Base-by-base conservation (phyloP, 2,113 vertebrate species). In the Chlorodrepanis virens region DNA sequence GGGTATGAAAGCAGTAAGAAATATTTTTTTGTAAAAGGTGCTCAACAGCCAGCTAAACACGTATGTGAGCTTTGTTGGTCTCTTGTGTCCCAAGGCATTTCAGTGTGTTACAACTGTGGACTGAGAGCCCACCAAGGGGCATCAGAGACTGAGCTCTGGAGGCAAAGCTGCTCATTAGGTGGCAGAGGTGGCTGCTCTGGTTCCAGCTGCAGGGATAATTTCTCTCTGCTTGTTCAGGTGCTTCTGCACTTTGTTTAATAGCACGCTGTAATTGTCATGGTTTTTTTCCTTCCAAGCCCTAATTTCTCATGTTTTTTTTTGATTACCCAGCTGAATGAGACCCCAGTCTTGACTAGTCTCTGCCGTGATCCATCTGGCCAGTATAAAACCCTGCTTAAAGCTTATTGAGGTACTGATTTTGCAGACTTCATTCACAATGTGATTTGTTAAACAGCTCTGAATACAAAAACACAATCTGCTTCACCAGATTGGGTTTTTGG, bases 401-500 rank as follows among this genome's bases (percentile, higher is more conserved):
- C 37, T 91, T 94, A 61, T 61, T 3, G 40, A 83, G 70, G 45
- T 93, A 77, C 57, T 84, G 53, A 83, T 93, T 95, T 91, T 96
- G 24, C 75, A 87, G 54, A 47, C 87, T 85, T 1, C 5, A 57
- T 85, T 85, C 84, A 87, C 69, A 94, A 1, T 57, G 50, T 49
- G 6, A 11, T 65, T 94, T 96, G 74, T 83, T 90, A 93, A 93
- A 93, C 76, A 87, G 39, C 65, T 81, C 56, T 45, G 37, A 89
- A 85, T 63, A 65, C 33, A 87, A 79, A 97, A 82, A 4, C 74
- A 89, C 81, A 95, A 87, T 93, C 87, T 96, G 74, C 70, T 95
- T 31, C 37, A 68, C 50, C 88, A 90, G 72, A 84, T 7, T 95
- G 72, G 6, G 14, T 53, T 92, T 86, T 75, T 79, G 70, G 28